Percentiles rank a stretch among this genome's conserved stretches.
phyloP scores from a whole-genome alignment of 2,113 vertebrate genomes.

The Pholis gunnellus region DNA sequence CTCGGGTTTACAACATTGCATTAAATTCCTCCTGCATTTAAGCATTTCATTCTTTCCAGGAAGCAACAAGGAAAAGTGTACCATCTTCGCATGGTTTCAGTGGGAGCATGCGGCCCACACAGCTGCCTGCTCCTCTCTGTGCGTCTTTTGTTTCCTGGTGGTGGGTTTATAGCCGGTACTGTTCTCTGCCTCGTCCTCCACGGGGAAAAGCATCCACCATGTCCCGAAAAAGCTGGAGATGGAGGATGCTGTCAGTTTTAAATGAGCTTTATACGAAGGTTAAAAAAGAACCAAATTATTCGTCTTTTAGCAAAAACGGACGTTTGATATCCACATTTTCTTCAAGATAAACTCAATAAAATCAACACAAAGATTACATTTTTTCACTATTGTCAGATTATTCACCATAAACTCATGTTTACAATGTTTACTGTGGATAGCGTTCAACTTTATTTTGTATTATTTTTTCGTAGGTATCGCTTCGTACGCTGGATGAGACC shows the following conservation, averaged over 20 bases:
- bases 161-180: conserved; percentile 39
- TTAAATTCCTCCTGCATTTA: not conserved
- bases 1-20: not conserved
- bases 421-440: no score
- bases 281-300: not conserved
- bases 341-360: not conserved
- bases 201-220: conserved; percentile 29
- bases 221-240: conserved; percentile 36
- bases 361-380: not conserved
- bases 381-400: not conserved
- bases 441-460: no score
- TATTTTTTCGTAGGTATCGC: no score
- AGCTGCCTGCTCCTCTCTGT: conserved; percentile 35
- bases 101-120: conserved; percentile 54
- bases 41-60: not conserved
- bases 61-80: not conserved
- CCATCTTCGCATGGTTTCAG: not conserved
- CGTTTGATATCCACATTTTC: not conserved
- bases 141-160: conserved; percentile 32
- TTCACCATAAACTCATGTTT: no score
- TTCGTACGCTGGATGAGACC: no score
- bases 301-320: not conserved
- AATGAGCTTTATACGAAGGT: not conserved
- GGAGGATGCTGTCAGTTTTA: conserved; percentile 6
- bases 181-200: conserved; percentile 43